Base-by-base conservation (phyloP, 2,113 vertebrate species). In the Plectropomus leopardus region DNA sequence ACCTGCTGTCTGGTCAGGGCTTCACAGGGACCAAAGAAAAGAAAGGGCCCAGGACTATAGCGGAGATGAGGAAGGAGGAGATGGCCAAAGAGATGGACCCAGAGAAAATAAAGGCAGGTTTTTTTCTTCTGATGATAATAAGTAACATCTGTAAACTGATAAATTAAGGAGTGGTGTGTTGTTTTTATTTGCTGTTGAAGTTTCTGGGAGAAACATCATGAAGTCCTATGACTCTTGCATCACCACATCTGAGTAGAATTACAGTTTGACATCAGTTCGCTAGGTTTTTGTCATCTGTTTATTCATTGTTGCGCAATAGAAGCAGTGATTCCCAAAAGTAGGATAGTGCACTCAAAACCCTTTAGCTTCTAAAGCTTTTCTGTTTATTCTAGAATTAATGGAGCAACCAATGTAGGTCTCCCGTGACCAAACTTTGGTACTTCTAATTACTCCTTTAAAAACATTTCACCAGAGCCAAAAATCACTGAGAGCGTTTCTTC, bases 31-130 rank as follows among this genome's bases (percentile, higher is more conserved):
- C 95, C 87, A 99, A 97, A 90, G 97, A 99, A 64, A 98, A 96
- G 92, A 98, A 96, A 80, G 97, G 98, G 1, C 98, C 98, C 72
- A 96, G 96, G 92, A 99, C 98, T 73, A 99, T 99, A 93, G 98
- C 97, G 53, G 98, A 99, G 94, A 99, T 99, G 98, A 97, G 98
- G 87, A 99, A 99, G 90, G 98, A 99, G 87, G 98, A 99, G 91
- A 97, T 99, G 98, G 98, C 98, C 60, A 99, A 98, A 93, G 98
- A 99, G 86, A 99, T 99, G 97, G 98, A 99, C 85, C 98, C 98
- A 1, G 98, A 99, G 86, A 99, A 97, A 92, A 80, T 99, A 63
- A 99, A 99, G 96, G 98, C 96, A 90, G 88, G 81, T 32, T 2
- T 4, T n/a, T 23, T 61, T 47, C 30, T 61, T 58, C 21, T 44